Percentiles rank a stretch among this genome's conserved stretches.
Evolutionary conservation across 2,113 vertebrate genomes (phyloP).

Genomic region (Ptyas mucosa): DNA sequence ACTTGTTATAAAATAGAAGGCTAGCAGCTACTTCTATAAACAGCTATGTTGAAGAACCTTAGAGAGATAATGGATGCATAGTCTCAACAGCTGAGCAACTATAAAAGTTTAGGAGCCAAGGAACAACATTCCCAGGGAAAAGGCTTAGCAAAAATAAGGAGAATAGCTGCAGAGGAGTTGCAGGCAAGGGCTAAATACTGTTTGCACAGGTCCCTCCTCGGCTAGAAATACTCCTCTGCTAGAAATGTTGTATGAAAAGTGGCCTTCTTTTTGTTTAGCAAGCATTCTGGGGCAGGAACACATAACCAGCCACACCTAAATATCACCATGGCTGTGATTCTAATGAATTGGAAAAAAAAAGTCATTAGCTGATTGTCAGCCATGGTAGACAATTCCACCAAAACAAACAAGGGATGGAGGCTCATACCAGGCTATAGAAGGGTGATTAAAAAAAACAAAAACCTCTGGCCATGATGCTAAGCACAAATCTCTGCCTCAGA

Average conservation of each 20-base stretch:
- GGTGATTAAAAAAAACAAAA: not conserved
- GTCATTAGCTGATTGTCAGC: not conserved
- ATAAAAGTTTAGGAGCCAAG: not conserved
- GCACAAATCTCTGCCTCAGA: not conserved
- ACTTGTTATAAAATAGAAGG: conserved; percentile 25
- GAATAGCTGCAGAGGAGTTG: not conserved
- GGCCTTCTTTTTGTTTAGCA: not conserved
- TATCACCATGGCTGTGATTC: not conserved
- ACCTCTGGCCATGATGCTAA: not conserved
- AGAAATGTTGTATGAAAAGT: not conserved
- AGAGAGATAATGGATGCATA: not conserved
- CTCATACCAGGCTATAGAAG: too few relatives aligned
- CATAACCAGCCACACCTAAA: not conserved
- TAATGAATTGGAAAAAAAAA: not conserved
- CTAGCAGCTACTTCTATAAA: conserved; percentile 44
- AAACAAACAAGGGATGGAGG: not conserved
- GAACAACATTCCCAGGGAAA: not conserved
- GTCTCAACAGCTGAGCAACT: not conserved
- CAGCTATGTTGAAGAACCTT: not conserved
- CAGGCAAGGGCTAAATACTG: too few relatives aligned
- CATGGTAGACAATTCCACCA: not conserved
- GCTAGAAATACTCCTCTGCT: not conserved
- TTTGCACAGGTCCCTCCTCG: not conserved
- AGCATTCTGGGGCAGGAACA: not conserved
- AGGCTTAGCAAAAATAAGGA: not conserved